phyloP scores from a whole-genome alignment of 2,888 invertebrate species.

The Pachydiplax longipennis region DNA sequence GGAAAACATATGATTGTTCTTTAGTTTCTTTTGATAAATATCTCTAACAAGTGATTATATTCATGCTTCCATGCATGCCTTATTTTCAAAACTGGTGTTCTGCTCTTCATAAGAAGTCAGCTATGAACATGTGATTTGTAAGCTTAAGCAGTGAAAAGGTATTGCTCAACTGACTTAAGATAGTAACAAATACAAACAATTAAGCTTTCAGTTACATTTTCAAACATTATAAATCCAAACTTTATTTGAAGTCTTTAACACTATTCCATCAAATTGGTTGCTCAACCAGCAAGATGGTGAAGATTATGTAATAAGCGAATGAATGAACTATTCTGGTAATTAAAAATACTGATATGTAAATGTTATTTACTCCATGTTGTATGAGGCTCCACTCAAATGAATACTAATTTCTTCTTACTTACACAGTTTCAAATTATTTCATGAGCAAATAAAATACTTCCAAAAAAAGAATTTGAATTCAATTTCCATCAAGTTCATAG shows the following conservation, averaged over 20 bases:
- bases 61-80: neutral
- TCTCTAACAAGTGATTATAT: slow-evolving; percentile 13
- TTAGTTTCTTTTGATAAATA: slow-evolving; percentile 13
- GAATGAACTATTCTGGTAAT: slow-evolving; percentile 27
- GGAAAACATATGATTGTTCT: neutral
- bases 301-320: slow-evolving; percentile 27
- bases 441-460: neutral
- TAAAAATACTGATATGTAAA: slow-evolving; percentile 41
- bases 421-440: slow-evolving; percentile 21
- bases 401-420: neutral
- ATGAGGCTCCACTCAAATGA: neutral
- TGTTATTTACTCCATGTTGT: slow-evolving; percentile 23
- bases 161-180: slow-evolving; percentile 29
- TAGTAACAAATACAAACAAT: slow-evolving; percentile 18
- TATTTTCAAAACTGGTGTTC: neutral
- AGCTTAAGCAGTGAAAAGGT: slow-evolving; percentile 35
- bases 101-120: slow-evolving; percentile 32
- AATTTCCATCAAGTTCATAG: neutral
- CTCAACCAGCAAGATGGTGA: slow-evolving; percentile 1
- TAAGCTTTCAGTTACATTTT: slow-evolving; percentile 10
- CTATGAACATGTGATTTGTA: slow-evolving; percentile 31
- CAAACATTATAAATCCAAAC: neutral
- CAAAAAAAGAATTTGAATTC: neutral
- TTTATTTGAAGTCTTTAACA: neutral
- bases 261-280: neutral